These are phyloP conservation scores for Alsophila aescularia DNA, from an alignment of 2,888 invertebrate genomes.

Conservation along the genomic window DNA sequence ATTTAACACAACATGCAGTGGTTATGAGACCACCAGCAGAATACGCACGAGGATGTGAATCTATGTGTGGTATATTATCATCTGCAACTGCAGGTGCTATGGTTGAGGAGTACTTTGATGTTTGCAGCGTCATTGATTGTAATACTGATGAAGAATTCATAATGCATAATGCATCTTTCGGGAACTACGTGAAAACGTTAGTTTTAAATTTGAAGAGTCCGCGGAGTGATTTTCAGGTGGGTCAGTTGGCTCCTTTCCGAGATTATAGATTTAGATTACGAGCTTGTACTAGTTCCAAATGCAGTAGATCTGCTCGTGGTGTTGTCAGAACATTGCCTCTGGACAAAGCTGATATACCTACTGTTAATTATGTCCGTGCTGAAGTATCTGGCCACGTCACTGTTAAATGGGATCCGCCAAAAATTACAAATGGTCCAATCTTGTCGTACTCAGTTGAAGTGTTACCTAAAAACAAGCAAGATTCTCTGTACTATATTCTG, in stretches of 20 bases:
- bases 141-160: constrained; percentile 49
- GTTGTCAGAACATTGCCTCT: constrained; percentile 63
- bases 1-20: constrained; percentile 62
- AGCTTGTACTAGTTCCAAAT: constrained; percentile 58
- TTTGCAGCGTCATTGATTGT: constrained; percentile 60
- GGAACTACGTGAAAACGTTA: constrained; percentile 55
- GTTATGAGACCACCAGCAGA: constrained; percentile 66
- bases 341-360: constrained; percentile 59
- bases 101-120: constrained; percentile 67
- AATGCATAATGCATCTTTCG: constrained; percentile 53
- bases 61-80: constrained; percentile 67
- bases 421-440: constrained; percentile 66
- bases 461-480: constrained; percentile 49
- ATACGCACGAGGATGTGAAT: constrained; percentile 67
- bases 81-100: constrained; percentile 59
- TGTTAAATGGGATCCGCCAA: constrained; percentile 66
- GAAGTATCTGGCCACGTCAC: constrained; percentile 51
- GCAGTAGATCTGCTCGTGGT: constrained; percentile 65
- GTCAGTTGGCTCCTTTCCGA: constrained; percentile 66
- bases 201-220: constrained; percentile 54
- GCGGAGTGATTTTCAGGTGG: constrained; percentile 55
- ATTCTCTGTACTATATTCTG: constrained; percentile 45
- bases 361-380: constrained; percentile 42
- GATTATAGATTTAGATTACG: constrained; percentile 72
- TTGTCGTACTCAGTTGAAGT: constrained; percentile 69